Conservation (phyloP, 2,113 vertebrate species). For the Datnioides undecimradiatus region DNA sequence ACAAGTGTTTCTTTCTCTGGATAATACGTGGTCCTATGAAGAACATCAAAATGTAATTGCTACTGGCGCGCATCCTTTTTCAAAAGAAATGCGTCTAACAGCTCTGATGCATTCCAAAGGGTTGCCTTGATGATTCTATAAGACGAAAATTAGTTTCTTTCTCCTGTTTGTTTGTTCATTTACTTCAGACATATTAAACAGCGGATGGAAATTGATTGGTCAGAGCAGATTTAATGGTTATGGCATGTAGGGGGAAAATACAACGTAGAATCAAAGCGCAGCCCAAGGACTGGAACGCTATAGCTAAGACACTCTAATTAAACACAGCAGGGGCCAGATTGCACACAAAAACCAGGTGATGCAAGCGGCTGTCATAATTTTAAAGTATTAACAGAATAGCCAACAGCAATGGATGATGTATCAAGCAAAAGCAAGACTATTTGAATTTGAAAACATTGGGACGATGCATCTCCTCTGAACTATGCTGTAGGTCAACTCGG, state of each 20-base stretch:
- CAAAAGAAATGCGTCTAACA: constrained; percentile 15
- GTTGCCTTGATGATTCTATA: constrained; percentile 30
- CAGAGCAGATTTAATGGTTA: constrained; percentile 35
- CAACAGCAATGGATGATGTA: constrained; percentile 46
- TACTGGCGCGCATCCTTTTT: constrained; percentile 35
- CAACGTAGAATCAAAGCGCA: constrained; percentile 44
- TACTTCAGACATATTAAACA: constrained; percentile 46
- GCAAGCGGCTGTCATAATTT: constrained; percentile 64
- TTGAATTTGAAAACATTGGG: constrained; percentile 33
- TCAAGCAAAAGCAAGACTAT: constrained; percentile 43
- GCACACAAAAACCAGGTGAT: constrained; percentile 71
- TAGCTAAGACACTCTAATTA: constrained; percentile 54
- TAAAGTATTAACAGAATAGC: constrained; percentile 43
- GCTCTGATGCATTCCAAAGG: constrained; percentile 27
- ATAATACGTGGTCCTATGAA: constrained; percentile 40
- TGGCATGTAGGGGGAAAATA: constrained; percentile 11
- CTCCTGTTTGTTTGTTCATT: constrained; percentile 11
- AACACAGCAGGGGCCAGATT: constrained; percentile 61
- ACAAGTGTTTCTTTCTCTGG: constrained; percentile 72
- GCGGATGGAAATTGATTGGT: constrained; percentile 54
- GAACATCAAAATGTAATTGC: constrained; percentile 57
- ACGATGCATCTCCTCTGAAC: constrained; percentile 19
- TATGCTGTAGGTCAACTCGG: constrained; percentile 15
- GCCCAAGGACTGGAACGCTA: constrained; percentile 37
- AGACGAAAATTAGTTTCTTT: constrained; percentile 34